Evolutionary conservation across 2,113 vertebrate species (phyloP).

Genomic region (Neodon shergylaensis): DNA sequence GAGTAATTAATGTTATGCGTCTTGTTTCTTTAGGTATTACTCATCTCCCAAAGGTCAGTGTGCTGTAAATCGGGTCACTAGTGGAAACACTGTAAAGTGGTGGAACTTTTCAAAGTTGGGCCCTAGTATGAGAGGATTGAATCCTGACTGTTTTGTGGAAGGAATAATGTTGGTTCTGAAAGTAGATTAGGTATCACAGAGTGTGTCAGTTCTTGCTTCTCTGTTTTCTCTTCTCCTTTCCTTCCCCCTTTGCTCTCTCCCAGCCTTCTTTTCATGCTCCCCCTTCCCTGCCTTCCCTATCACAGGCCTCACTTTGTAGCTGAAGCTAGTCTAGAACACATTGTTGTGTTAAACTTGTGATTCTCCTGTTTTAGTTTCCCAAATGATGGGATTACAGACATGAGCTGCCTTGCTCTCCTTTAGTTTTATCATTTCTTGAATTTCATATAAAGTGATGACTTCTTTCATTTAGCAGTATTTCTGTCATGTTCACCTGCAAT

Average conservation of each 20-base stretch:
- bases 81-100: not conserved
- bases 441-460: not conserved
- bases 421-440: not conserved
- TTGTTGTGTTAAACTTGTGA: not conserved
- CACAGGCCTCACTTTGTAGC: not conserved
- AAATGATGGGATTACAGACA: not conserved
- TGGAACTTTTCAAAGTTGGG: not conserved
- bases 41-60: not conserved
- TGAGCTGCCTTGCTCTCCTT: not conserved
- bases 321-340: not conserved
- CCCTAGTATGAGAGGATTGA: not conserved
- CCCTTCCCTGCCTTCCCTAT: not conserved
- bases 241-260: not conserved
- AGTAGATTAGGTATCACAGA: not conserved
- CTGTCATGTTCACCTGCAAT: not conserved
- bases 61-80: not conserved
- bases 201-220: not conserved
- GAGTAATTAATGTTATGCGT: constrained; percentile 33
- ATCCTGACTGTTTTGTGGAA: not conserved
- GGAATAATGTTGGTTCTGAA: not conserved
- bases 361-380: not conserved
- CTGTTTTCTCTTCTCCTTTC: not conserved
- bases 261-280: not conserved
- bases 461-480: not conserved
- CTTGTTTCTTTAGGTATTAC: not conserved